Evolutionary conservation across 2,888 invertebrate species (phyloP), one percentile per base, ranked within the genome.

Genomic region (Schizotus pectinicornis): DNA sequence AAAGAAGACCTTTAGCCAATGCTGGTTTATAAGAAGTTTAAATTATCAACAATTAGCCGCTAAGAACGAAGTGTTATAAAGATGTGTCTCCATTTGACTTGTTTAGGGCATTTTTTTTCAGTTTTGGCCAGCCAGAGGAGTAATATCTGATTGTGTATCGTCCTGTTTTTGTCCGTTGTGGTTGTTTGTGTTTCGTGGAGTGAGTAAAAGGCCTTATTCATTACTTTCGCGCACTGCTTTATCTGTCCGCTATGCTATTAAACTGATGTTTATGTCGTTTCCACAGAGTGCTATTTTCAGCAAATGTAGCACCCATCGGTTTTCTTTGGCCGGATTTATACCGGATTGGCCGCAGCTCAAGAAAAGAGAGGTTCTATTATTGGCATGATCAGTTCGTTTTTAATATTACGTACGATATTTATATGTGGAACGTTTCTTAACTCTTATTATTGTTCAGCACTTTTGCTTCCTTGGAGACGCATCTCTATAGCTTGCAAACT

Each of bases 261-360:
- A n/a, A 52, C 37, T 61, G 56, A 63, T 63, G 36, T 61, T 51
- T 62, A 43, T 47, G 52, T 56, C 53, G 42, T 67, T 64, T 62
- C 61, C 67, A 65, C 65, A 69, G 65, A 64, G 52, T 47, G 55
- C 61, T 47, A 62, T 56, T 52, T 61, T 57, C 60, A 50, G 51
- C 52, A 59, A 62, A 54, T 52, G 51, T 56, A 61, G 55, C 47
- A 53, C 55, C 53, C 41, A 48, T 37, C 56, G 61, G 47, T 66
- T 64, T 67, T 62, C 65, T 52, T 63, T 68, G 51, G 69, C 73
- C 59, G 69, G 68, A 59, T 52, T 62, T 59, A 70, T 74, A 52
- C 72, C 71, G 52, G 73, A 76, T 67, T 77, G 76, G 77, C 75
- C 76, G 55, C 69, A 69, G 61, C 73, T 77, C 56, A 73, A 71